Evolutionary conservation across 2,113 vertebrate genomes (phyloP).

Genomic region (Isichthys henryi): DNA sequence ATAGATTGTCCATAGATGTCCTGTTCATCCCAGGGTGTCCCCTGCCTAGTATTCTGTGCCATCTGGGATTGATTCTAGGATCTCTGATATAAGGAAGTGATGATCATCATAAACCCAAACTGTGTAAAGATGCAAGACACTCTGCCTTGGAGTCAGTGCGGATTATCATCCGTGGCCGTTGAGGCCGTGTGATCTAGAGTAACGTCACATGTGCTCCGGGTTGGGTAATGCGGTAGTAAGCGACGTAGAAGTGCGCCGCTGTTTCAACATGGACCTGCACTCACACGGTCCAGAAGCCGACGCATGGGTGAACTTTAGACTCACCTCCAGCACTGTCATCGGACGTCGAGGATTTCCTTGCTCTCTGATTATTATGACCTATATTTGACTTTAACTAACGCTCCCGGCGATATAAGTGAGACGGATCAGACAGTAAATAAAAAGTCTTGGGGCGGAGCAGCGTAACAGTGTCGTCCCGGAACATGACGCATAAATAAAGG

Average conservation of each 20-base stretch:
- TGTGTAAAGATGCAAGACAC: not conserved
- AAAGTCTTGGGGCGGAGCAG: conserved; percentile 37
- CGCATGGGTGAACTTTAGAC: not conserved
- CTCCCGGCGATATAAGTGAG: not conserved
- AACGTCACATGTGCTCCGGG: conserved; percentile 37
- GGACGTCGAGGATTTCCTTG: not conserved
- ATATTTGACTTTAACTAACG: conserved; percentile 18
- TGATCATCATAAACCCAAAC: not conserved
- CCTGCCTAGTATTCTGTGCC: not conserved
- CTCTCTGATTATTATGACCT: not conserved
- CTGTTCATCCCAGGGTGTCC: not conserved
- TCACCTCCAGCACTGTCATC: not conserved
- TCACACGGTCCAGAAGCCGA: not conserved
- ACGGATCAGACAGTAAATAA: conserved; percentile 27
- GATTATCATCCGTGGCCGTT: not conserved
- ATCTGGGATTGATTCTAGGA: not conserved
- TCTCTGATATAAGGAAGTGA: not conserved
- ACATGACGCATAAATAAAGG: conserved; percentile 9
- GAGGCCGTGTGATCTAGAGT: conserved; percentile 31
- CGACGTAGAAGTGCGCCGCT: not conserved
- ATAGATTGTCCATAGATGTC: not conserved
- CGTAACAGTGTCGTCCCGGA: conserved; percentile 26
- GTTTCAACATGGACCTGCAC: not conserved
- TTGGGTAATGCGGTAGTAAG: conserved; percentile 42
- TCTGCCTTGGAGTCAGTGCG: not conserved